Evolutionary conservation across 2,888 invertebrate species (phyloP).

Genomic region (Pterostichus madidus): DNA sequence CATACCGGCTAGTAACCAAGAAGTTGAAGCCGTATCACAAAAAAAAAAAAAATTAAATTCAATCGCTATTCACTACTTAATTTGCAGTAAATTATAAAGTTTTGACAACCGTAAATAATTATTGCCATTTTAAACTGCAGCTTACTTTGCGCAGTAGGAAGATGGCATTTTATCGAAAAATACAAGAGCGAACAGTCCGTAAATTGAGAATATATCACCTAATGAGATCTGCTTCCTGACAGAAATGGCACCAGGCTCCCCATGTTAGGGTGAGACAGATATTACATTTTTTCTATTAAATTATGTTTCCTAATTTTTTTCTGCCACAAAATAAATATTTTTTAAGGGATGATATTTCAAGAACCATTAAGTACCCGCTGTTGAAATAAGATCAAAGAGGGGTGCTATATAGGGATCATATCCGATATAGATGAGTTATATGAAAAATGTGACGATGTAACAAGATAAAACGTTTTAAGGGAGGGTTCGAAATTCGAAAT

Average conservation of each 20-base stretch:
- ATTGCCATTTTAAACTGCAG: no score
- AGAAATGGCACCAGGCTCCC: background rate
- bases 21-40: no score
- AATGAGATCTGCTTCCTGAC: constrained; percentile 30
- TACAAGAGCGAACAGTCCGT: background rate
- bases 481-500: constrained; percentile 5
- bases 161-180: no score
- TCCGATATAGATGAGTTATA: constrained; percentile 27
- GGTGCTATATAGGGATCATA: constrained; percentile 12
- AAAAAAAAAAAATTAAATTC: no score
- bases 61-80: no score
- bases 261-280: constrained; percentile 11
- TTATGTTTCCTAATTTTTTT: constrained; percentile 54
- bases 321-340: constrained; percentile 53
- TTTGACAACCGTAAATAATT: no score
- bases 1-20: no score
- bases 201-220: constrained; percentile 42
- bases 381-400: constrained; percentile 40
- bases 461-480: constrained; percentile 21
- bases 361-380: constrained; percentile 32
- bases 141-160: no score
- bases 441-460: constrained; percentile 43
- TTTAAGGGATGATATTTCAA: constrained; percentile 46
- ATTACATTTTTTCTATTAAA: constrained; percentile 52
- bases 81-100: no score